Evolutionary conservation across 2,113 vertebrate genomes (phyloP).

Genomic region (Psephotus haematonotus): DNA sequence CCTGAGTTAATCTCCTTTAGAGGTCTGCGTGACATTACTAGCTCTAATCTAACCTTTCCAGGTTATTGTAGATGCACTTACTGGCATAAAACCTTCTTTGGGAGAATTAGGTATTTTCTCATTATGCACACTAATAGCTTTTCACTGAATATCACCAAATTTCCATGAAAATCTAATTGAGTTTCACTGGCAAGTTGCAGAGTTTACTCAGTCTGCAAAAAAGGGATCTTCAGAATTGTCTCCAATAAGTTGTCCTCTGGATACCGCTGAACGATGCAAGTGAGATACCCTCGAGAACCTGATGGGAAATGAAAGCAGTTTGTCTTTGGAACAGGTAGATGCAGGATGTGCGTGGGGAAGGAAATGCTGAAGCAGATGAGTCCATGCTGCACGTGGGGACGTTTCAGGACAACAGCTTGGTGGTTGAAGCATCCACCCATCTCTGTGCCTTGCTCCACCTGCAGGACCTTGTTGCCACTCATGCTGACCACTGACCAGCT

Average conservation of each 20-base stretch:
- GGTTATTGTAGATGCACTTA: conserved; percentile 64
- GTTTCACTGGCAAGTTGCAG: not conserved
- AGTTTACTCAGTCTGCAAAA: not conserved
- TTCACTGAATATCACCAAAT: conserved; percentile 64
- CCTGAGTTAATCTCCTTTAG: conserved; percentile 76
- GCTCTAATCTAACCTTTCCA: conserved; percentile 78
- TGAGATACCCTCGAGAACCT: not conserved
- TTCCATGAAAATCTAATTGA: conserved; percentile 76
- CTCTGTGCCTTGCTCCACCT: not conserved
- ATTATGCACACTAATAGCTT: conserved; percentile 71
- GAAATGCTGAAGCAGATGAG: not conserved
- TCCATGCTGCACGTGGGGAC: not conserved
- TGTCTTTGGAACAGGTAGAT: not conserved
- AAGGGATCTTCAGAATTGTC: not conserved
- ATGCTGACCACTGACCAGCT: not conserved
- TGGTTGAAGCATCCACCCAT: not conserved
- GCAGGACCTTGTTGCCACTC: not conserved
- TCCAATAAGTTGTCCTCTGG: not conserved
- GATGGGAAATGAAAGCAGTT: not conserved
- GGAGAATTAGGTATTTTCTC: conserved; percentile 80
- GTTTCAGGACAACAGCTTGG: not conserved
- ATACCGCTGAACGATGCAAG: not conserved
- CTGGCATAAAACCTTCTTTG: conserved; percentile 77
- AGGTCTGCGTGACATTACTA: conserved; percentile 59
- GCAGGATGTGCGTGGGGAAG: not conserved